Evolutionary conservation across 2,113 vertebrate species (phyloP), one percentile per base, ranked within the genome.

Genomic region (Tachuris rubrigastra): DNA sequence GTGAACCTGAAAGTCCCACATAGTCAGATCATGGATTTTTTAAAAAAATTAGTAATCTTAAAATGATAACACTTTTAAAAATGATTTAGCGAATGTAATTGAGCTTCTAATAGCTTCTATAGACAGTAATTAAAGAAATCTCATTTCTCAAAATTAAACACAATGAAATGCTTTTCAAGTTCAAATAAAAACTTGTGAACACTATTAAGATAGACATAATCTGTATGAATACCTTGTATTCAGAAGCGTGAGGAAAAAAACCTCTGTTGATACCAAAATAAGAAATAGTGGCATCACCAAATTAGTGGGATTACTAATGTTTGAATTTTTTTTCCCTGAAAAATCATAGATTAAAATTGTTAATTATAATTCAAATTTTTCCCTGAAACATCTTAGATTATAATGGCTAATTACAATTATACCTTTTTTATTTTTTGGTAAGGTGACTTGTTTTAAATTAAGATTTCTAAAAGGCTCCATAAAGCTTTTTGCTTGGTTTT

Each of bases 61-160:
- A 97, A 98, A 96, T 81, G 35, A 96, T 97, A 98, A 96, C 62
- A 73, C 96, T 97, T 95, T 92, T 33, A 93, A 98, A 97, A 97
- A 97, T 94, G 93, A 97, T 97, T 97, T 97, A 96, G 81, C 86
- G 96, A 96, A 97, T 94, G 89, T 97, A 98, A 98, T 96, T 98
- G 97, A 97, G 97, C 96, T 97, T 97, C 93, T 98, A 98, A 98
- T 97, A 98, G 96, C 96, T 97, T 96, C 93, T 97, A 97, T 95
- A 96, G 96, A 97, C 90, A 97, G 95, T 95, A 98, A 98, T 98
- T 98, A 98, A 98, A 97, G 95, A 97, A 98, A 97, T 97, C 94
- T 98, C 94, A 97, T 98, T 98, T 98, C 93, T 97, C 96, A 96
- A 98, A 98, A 97, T 98, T 98, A 98, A 98, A 96, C 90, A 96